These are phyloP conservation scores for Rhinolophus sinicus DNA, from an alignment of 2,113 vertebrate species.

Conservation along the genomic window DNA sequence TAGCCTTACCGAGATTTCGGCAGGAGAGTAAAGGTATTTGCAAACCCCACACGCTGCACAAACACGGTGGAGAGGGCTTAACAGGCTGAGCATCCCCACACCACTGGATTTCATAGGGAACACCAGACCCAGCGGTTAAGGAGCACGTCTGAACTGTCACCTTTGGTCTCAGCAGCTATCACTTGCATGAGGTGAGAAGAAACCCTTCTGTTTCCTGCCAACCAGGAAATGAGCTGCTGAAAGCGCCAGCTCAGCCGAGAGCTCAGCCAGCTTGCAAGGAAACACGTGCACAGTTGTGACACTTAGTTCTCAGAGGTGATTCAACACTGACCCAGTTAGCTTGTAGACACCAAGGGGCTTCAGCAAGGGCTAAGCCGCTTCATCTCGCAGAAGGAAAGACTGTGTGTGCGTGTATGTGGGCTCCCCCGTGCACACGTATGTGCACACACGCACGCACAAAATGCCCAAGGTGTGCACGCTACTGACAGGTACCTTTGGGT, in stretches of 20 bases:
- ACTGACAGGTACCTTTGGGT: background rate
- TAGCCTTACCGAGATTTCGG: background rate
- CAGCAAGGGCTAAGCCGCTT: background rate
- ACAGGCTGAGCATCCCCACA: background rate
- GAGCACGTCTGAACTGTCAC: background rate
- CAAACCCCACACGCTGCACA: background rate
- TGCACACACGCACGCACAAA: background rate
- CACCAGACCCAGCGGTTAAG: background rate
- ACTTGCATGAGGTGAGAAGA: background rate
- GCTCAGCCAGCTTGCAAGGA: background rate
- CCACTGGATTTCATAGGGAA: background rate
- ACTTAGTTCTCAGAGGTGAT: background rate
- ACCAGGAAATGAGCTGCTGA: background rate
- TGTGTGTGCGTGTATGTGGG: background rate
- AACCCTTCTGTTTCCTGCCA: conserved; percentile 37
- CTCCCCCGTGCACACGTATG: accelerated
- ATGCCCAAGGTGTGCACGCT: background rate
- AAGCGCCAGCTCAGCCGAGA: background rate
- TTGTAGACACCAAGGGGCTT: background rate
- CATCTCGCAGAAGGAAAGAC: background rate
- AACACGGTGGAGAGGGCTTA: background rate
- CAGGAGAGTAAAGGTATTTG: background rate
- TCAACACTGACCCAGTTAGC: background rate
- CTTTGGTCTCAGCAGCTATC: background rate
- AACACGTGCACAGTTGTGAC: background rate